A percentile compares a stretch with the other conserved stretches of the same genome.
Evolutionary conservation across 1,140 invertebrate genomes (phyloP).

Genomic region (Oedothorax gibbosus): DNA sequence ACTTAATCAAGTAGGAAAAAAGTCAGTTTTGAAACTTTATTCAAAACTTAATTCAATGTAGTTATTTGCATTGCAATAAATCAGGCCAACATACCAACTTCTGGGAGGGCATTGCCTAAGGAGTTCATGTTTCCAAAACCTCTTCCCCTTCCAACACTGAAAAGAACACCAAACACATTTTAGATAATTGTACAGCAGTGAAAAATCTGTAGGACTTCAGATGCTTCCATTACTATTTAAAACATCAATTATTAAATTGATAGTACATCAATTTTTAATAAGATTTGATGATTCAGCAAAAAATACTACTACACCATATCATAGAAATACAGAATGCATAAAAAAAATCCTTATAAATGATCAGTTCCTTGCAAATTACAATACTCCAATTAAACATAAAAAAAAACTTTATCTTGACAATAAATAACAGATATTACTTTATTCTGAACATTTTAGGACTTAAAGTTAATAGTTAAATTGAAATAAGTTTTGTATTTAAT

Average conservation of each 20-base stretch:
- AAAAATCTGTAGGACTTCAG: no score
- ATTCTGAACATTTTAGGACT: not conserved
- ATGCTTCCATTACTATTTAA: no score
- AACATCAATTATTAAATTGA: no score
- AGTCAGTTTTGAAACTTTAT: no score
- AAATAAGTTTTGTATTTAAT: not conserved
- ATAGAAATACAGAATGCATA: not conserved
- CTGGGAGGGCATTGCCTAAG: constrained; percentile 15
- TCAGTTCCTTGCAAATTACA: not conserved
- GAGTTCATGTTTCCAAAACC: constrained; percentile 44
- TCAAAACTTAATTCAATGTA: no score
- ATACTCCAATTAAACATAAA: not conserved
- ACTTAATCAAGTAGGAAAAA: no score
- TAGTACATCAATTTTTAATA: no score
- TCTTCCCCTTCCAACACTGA: constrained; percentile 40
- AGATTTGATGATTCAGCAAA: no score
- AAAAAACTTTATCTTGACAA: not conserved
- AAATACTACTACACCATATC: no score
- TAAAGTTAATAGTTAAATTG: no score
- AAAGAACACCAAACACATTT: not conserved
- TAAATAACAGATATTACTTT: not conserved
- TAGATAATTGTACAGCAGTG: no score
- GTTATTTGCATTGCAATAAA: not conserved
- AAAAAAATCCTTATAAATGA: not conserved
- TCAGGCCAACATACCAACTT: constrained; percentile 21